Evolutionary conservation across 2,113 vertebrate genomes (phyloP), one percentile per base, ranked within the genome.

Genomic region (Neotoma lepida): DNA sequence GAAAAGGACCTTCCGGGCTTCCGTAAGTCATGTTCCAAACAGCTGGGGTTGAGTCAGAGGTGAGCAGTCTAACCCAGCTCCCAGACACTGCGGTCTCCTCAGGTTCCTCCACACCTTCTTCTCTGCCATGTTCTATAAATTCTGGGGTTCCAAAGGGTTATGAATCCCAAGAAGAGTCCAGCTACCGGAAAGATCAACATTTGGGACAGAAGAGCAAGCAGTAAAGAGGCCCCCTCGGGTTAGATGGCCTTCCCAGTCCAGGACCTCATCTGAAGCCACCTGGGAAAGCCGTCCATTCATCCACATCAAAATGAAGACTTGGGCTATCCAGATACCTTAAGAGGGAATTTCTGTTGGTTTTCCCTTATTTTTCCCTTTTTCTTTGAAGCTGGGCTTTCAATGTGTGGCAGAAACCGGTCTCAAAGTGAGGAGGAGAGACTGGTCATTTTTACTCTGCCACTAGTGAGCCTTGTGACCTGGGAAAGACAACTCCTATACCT

Each of bases 1-100:
- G 85, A 49, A 88, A 64, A 44, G 86, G 51, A 41, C 61, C n/a
- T 91, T 91, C 88, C n/a, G 49, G 56, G 51, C 46, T 63, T 88
- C 33, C 35, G 1, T 39, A 91, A 95, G 64, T 51, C 28, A 12
- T 77, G 70, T 18, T 90, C 64, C 54, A 92, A 95, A 86, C 26
- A 88, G 9, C 86, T 7, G n/a, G 24, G 28, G 88, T 5, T 82
- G 86, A 93, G 14, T 30, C 86, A 90, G 73, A 90, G 61, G n/a
- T 18, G 12, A 78, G 26, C 2, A 1, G 54, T 24, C 13, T 54
- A 90, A 26, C 1, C 13, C 46, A 28, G 73, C 68, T 84, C 70
- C n/a, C 14, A 28, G n/a, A 35, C 10, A 30, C 4, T 13, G 0
- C 6, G 4, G 17, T 20, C n/a, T 26, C 46, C 39, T 64, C 30